phyloP scores from a whole-genome alignment of 2,888 invertebrate genomes.

The Trichopoda pennipes region DNA sequence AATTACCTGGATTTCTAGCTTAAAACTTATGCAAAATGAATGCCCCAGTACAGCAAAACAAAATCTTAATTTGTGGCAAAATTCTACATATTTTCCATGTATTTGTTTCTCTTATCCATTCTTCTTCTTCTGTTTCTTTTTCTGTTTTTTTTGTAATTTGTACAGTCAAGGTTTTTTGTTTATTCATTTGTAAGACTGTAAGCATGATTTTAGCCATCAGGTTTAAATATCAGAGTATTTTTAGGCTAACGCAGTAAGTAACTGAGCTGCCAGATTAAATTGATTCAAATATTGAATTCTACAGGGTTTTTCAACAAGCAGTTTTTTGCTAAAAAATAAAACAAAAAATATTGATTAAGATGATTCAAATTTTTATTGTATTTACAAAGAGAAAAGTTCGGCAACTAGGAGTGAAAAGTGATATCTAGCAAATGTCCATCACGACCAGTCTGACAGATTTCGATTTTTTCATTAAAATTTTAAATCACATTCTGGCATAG shows the following conservation, averaged over 20 bases:
- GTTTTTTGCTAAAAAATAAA: too few species aligned
- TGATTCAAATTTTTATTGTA: too few species aligned
- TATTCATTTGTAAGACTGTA: conserved; percentile 9
- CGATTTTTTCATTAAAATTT: too few species aligned
- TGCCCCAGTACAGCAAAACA: conserved; percentile 32
- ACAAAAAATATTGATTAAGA: too few species aligned
- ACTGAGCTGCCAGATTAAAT: background rate
- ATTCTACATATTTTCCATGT: conserved; percentile 19
- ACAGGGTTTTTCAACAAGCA: too few species aligned
- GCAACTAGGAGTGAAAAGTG: too few species aligned
- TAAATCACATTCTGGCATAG: too few species aligned
- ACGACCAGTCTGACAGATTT: too few species aligned
- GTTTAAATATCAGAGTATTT: background rate
- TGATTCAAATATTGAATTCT: too few species aligned
- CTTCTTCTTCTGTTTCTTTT: background rate
- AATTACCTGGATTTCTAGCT: conserved; percentile 10
- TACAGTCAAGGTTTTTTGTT: conserved; percentile 50
- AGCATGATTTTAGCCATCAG: background rate
- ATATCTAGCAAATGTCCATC: too few species aligned
- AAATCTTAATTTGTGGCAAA: conserved; percentile 56
- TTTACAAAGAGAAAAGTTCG: too few species aligned
- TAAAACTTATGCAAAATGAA: conserved; percentile 18
- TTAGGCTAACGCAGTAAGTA: background rate
- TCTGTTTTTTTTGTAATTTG: conserved; percentile 20
- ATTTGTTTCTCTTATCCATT: too few species aligned